These are phyloP conservation scores for Nematolebias whitei DNA, from an alignment of 2,113 vertebrate species.

Conservation along the genomic window DNA sequence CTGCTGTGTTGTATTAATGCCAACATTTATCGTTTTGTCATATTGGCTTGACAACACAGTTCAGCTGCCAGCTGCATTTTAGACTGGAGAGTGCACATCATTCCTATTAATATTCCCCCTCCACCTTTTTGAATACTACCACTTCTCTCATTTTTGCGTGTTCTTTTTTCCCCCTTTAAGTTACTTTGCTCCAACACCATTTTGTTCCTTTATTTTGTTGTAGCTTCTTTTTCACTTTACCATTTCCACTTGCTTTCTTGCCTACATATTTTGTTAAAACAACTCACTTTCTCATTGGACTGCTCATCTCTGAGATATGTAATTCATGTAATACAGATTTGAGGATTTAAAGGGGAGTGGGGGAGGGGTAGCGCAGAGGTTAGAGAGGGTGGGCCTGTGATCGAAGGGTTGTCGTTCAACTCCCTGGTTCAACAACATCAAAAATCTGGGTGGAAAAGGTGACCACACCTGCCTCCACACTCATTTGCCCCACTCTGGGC, in stretches of 20 bases:
- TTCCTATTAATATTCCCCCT: conserved; percentile 60
- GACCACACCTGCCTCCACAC: no score
- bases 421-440: no score
- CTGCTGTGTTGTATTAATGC: conserved; percentile 45
- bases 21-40: conserved; percentile 56
- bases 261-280: not conserved
- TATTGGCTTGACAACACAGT: conserved; percentile 38
- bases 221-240: not conserved
- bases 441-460: no score
- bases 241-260: not conserved
- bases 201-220: not conserved
- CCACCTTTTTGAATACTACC: not conserved
- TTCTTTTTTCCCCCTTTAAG: not conserved
- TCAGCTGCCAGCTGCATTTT: conserved; percentile 64
- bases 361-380: no score
- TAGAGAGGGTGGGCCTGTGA: no score
- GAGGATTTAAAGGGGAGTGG: not conserved
- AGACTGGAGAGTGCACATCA: conserved; percentile 54
- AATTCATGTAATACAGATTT: not conserved
- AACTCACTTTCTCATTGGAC: not conserved
- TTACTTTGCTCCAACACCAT: not conserved
- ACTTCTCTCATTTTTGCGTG: not conserved
- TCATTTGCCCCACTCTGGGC: no score
- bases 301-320: not conserved
- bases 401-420: no score